phyloP scores from a whole-genome alignment of 2,797 vertebrate species.

The Gambelia wislizenii region DNA sequence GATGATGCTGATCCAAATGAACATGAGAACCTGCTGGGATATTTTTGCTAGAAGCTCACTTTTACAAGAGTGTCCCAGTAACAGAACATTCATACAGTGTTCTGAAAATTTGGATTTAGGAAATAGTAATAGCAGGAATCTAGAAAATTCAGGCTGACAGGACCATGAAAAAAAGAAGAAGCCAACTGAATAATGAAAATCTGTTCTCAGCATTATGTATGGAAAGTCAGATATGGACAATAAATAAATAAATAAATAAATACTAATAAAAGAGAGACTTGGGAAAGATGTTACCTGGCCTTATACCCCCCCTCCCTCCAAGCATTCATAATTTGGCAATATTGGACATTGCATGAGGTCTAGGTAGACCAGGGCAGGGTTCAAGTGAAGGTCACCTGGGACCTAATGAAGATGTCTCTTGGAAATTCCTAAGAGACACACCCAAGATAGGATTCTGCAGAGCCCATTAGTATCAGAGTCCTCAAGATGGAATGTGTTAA shows the following conservation, averaged over 20 bases:
- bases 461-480: too few relatives aligned
- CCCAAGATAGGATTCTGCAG: too few relatives aligned
- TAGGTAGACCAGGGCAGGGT: too few relatives aligned
- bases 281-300: too few relatives aligned
- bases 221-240: neutral
- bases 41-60: neutral
- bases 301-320: too few relatives aligned
- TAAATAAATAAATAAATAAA: neutral
- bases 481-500: too few relatives aligned
- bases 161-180: neutral
- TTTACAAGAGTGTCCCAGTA: neutral
- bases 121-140: neutral
- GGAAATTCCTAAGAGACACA: too few relatives aligned
- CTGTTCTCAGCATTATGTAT: neutral
- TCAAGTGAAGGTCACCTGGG: too few relatives aligned
- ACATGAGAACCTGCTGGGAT: neutral
- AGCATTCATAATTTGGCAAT: too few relatives aligned
- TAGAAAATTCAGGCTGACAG: too few relatives aligned
- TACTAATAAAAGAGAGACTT: neutral
- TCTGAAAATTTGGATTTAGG: neutral
- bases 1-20: neutral
- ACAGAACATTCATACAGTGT: neutral
- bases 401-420: too few relatives aligned
- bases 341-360: too few relatives aligned
- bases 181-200: neutral